Evolutionary conservation across 2,113 vertebrate species (phyloP), one percentile per base, ranked within the genome.

Genomic region (Gallinago jamesoni): DNA sequence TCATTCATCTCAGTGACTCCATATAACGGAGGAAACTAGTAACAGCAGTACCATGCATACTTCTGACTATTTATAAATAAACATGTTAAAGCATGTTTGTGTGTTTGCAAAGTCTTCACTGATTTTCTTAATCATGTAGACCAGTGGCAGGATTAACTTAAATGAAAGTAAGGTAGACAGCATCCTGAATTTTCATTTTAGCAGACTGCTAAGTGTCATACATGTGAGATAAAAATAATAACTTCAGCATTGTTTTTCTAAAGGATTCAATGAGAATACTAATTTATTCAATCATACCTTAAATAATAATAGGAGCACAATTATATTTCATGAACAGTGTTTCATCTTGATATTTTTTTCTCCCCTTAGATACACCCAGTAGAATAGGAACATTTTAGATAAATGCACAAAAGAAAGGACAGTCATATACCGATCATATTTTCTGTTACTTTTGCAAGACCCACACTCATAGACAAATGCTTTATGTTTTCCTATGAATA

Each of bases 381-480:
- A 91, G 52, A 87, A 92, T 60, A 67, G 41, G 22, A 87, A 94
- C 37, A 85, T 30, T 43, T 93, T 75, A 20, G 33, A 81, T 87
- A 89, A 75, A 56, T 35, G 81, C 83, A 89, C 21, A 93, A 84
- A 53, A 91, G 45, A 90, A 72, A 95, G 60, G 60, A 96, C 57
- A 93, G 25, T 84, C 75, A 94, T 57, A 85, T n/a, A 86, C 17
- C 94, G 39, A 75, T 43, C 22, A 70, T 81, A 62, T 14, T 87
- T 68, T 94, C 27, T 56, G 59, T 70, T 84, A 47, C 45, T 95
- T 97, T 74, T 66, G 60, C 43, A 69, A 93, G 33, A 63, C 70
- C 72, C 93, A 86, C 87, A 66, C 74, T 89, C 55, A 75, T 0
- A 57, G 80, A 94, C 89, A 95, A 93, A 90, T 21, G 15, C 63